These are phyloP conservation scores for Neodon shergylaensis DNA, from an alignment of 2,113 vertebrate species.

Conservation along the genomic window DNA sequence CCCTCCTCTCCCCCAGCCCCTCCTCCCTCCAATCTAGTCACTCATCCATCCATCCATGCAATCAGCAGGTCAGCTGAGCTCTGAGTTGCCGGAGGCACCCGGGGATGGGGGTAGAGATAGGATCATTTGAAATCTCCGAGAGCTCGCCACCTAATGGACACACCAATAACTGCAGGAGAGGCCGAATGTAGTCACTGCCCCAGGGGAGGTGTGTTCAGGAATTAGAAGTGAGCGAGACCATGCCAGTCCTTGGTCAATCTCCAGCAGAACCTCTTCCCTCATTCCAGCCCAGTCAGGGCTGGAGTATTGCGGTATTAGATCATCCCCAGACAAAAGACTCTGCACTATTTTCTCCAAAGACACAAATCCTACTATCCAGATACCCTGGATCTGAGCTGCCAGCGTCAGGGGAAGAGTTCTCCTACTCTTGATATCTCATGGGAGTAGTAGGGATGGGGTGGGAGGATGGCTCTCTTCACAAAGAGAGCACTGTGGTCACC, in stretches of 20 bases:
- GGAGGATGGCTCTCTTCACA: constrained; percentile 11
- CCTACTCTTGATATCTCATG: neutral
- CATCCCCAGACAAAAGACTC: neutral
- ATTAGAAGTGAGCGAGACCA: neutral
- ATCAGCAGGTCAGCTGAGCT: constrained; percentile 33
- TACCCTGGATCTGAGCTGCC: neutral
- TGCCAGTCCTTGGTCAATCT: neutral
- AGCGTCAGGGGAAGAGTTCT: neutral
- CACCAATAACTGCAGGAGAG: constrained; percentile 26
- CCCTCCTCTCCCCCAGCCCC: accelerated
- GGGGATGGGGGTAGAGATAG: neutral
- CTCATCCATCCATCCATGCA: neutral
- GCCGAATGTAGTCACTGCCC: neutral
- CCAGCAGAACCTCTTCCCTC: neutral
- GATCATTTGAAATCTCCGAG: neutral
- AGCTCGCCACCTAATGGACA: constrained; percentile 12
- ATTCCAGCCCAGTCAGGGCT: neutral
- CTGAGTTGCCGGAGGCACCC: neutral
- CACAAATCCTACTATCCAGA: neutral
- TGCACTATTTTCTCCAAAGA: constrained; percentile 32
- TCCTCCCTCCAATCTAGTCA: too few species aligned
- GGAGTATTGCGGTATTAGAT: neutral
- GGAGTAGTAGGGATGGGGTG: neutral
- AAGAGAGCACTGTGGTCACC: constrained; percentile 25
- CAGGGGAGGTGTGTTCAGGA: neutral